These are phyloP conservation scores for Halyomorpha halys DNA, from an alignment of 1,140 invertebrate species.

Conservation along the genomic window DNA sequence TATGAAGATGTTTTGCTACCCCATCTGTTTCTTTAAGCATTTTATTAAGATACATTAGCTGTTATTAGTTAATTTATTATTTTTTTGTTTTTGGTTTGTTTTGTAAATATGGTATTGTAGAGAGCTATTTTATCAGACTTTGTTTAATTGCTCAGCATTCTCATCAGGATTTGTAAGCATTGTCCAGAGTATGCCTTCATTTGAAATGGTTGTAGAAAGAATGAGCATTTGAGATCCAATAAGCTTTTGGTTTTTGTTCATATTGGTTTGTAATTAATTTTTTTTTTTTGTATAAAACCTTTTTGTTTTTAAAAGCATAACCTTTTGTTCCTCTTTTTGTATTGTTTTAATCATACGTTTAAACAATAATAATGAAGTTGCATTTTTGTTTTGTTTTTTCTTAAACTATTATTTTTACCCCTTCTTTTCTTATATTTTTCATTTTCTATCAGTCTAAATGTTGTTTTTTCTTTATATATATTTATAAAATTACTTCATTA, in stretches of 20 bases:
- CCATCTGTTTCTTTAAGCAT: conserved; percentile 10
- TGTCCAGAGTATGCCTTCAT: neutral
- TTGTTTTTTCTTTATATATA: no score
- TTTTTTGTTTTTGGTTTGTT: neutral
- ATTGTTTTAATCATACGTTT: neutral
- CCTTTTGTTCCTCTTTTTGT: neutral
- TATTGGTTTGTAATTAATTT: neutral
- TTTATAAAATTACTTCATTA: no score
- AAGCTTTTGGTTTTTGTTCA: neutral
- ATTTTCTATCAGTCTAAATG: no score
- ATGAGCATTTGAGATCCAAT: conserved; percentile 1
- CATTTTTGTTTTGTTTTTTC: no score
- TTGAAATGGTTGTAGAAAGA: conserved; percentile 2
- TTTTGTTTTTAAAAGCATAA: neutral
- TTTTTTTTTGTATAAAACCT: conserved; percentile 1
- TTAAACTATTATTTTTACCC: neutral
- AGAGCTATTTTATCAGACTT: neutral
- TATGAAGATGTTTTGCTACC: conserved; percentile 7
- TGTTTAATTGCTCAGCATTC: neutral
- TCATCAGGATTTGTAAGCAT: neutral
- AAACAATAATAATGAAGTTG: neutral
- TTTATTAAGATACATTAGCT: conserved; percentile 8
- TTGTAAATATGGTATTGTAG: neutral
- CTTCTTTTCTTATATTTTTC: neutral
- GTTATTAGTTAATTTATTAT: conserved; percentile 8